Base-by-base conservation (phyloP, 2,888 invertebrate genomes). In the Pasiphila rectangulata region DNA sequence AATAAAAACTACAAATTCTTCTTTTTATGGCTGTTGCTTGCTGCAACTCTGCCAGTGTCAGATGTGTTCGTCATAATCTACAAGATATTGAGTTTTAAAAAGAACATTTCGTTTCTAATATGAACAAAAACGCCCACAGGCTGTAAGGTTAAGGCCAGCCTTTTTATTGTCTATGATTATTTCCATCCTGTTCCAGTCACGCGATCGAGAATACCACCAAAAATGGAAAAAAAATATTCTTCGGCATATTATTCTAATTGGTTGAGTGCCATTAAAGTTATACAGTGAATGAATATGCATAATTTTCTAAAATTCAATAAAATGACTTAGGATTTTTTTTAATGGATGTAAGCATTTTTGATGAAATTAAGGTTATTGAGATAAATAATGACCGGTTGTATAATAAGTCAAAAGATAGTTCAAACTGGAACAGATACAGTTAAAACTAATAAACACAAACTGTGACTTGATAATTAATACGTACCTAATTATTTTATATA, bases 281-380 rank as follows among this genome's bases (percentile, higher is more conserved):
- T 41, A 40, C 39, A 51, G 39, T 24, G 37, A 54, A 59, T 53
- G 42, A 54, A 51, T 56, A 56, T 53, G 35, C 56, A 53, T 59
- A 53, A 56, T 51, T 46, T 45, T 41, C 45, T 46, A 24, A 21
- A 32, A 54, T 46, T 53, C 21, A 49, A 56, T 54, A 39, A 53
- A 54, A 59, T 49, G 49, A 41, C 32, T 49, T 56, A 54, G 41
- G 53, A 59, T 54, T 42, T 21, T 35, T 36, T 36, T 55, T 42
- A 50, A 52, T 40, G 40, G 49, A 55, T 41, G 43, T 46, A 49
- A 51, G 50, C 47, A 54, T 9, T 51, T 36, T 44, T 34, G 27
- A 13, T 45, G 6, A 19, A 54, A 54, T 41, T 53, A 49, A 40
- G 44, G 30, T 16, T 12, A 52, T 27, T n/a, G 30, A 37, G 27